These are phyloP conservation scores for Hydropsyche betteni DNA, from an alignment of 2,888 invertebrate genomes.

Conservation along the genomic window DNA sequence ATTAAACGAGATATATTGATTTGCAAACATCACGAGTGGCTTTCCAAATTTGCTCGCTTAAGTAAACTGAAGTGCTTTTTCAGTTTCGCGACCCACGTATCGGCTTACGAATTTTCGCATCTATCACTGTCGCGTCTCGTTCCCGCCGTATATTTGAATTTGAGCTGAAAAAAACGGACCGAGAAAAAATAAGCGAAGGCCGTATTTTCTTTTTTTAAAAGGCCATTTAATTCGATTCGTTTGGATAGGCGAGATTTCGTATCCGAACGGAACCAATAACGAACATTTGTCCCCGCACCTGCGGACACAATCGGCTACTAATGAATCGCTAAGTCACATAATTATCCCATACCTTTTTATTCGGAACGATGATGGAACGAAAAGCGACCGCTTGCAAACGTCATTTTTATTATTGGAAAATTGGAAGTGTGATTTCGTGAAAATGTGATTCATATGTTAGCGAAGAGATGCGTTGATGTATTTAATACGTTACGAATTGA, in stretches of 20 bases:
- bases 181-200: no score
- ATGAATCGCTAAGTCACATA: constrained; percentile 49
- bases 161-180: not conserved
- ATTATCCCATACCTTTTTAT: constrained; percentile 33
- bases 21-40: constrained; percentile 3
- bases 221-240: constrained; percentile 1
- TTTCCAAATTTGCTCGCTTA: constrained; percentile 30
- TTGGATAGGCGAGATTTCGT: constrained; percentile 12
- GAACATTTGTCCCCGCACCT: constrained; percentile 46
- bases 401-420: not conserved
- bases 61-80: constrained; percentile 23
- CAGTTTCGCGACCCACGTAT: constrained; percentile 9
- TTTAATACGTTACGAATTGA: no score
- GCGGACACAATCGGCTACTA: constrained; percentile 50
- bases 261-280: constrained; percentile 48
- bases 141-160: constrained; percentile 11
- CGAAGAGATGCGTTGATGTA: no score
- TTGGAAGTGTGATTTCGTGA: no score
- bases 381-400: constrained; percentile 3
- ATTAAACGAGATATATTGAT: constrained; percentile 4
- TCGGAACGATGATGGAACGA: not conserved
- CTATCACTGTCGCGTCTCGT: constrained; percentile 31
- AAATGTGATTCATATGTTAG: no score
- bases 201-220: not conserved
- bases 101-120: constrained; percentile 29